Percentiles rank a stretch among this genome's conserved stretches.
Evolutionary conservation across 2,797 vertebrate genomes (phyloP).

Genomic region (Orientallactaga sibirica): DNA sequence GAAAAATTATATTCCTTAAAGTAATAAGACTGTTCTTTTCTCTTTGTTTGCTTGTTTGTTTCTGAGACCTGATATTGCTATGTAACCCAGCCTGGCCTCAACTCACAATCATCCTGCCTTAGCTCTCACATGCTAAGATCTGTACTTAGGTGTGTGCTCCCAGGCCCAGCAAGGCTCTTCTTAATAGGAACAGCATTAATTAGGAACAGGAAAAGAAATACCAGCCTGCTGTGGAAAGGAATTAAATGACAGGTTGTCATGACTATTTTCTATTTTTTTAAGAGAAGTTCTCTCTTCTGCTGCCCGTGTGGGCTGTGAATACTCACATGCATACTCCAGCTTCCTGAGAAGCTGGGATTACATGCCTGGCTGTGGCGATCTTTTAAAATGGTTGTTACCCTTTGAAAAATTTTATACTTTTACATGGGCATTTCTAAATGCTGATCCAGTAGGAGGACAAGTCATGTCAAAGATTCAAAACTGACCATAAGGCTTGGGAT

Average conservation of each 20-base stretch:
- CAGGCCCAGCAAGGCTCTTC: neutral
- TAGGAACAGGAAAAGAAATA: slow-evolving; percentile 5
- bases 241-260: neutral
- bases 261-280: neutral
- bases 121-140: neutral
- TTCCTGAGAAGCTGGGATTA: neutral
- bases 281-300: neutral
- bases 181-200: slow-evolving; percentile 8
- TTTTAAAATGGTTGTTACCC: slow-evolving; percentile 21
- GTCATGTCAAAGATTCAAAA: neutral
- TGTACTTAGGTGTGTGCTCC: neutral
- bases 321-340: neutral
- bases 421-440: neutral
- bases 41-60: neutral
- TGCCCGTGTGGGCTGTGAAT: neutral
- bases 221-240: neutral
- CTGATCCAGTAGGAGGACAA: neutral
- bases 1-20: neutral
- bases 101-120: neutral
- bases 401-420: slow-evolving; percentile 46
- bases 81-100: neutral
- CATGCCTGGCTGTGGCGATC: neutral
- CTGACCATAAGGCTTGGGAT: neutral
- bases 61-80: neutral
- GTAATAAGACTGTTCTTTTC: neutral